phyloP scores from a whole-genome alignment of 1,140 invertebrate species.

The Sitophilus oryzae region DNA sequence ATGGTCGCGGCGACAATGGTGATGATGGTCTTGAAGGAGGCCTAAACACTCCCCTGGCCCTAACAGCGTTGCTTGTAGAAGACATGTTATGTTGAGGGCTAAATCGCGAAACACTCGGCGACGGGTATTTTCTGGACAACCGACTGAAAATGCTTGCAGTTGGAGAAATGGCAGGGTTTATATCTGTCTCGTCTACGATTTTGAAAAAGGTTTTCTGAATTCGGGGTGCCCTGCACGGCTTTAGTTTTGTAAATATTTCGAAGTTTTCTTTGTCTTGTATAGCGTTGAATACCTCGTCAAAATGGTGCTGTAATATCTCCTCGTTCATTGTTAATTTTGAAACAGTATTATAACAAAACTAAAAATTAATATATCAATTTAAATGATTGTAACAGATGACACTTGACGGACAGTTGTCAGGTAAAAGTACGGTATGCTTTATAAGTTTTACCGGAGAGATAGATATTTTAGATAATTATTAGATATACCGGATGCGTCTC shows the following conservation, averaged over 20 bases:
- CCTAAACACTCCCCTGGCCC: neutral
- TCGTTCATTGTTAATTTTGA: constrained; percentile 27
- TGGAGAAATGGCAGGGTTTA: neutral
- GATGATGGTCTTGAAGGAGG: neutral
- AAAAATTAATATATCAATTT: no score
- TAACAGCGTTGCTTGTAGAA: constrained; percentile 2
- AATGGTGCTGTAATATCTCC: constrained; percentile 25
- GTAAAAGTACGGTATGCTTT: no score
- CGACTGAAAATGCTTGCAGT: neutral
- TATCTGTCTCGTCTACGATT: constrained; percentile 6
- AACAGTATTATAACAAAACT: no score
- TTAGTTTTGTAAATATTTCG: constrained; percentile 28
- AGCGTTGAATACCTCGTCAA: constrained; percentile 26
- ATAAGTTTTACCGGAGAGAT: no score
- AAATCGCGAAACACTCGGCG: neutral
- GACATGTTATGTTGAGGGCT: constrained; percentile 5
- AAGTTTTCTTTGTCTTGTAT: constrained; percentile 28
- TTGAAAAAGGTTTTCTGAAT: constrained; percentile 23
- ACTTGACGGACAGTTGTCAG: no score
- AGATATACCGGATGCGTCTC: no score
- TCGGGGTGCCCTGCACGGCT: constrained; percentile 7
- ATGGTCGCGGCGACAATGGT: neutral
- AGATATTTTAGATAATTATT: no score
- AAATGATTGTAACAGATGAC: no score
- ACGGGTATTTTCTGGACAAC: neutral